A percentile compares a stretch with the other conserved stretches of the same genome.
Conservation (phyloP, 2,888 invertebrate genomes). For the Scaptodrosophila latifasciaeformis region DNA sequence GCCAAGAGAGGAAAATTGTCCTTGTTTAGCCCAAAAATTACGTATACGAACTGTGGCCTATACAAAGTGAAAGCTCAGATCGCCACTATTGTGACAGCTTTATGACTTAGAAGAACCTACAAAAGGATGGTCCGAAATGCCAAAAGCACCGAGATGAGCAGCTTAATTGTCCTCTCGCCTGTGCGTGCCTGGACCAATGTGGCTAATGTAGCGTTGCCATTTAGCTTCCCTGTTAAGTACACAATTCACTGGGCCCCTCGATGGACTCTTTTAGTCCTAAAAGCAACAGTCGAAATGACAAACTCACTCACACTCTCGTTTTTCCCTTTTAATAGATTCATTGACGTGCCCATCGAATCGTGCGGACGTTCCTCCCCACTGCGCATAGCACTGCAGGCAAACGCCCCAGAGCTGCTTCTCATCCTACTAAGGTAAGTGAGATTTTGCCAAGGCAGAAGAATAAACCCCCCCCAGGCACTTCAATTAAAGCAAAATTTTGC, state of each 20-base stretch:
- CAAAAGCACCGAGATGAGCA: neutral
- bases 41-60: constrained; percentile 35
- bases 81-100: constrained; percentile 12
- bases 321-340: constrained; percentile 75
- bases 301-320: constrained; percentile 40
- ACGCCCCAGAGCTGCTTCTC: constrained; percentile 83
- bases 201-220: constrained; percentile 1
- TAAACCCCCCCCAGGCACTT: constrained; percentile 46
- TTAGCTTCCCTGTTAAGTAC: neutral
- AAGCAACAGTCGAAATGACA: constrained; percentile 28
- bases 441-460: too few relatives aligned
- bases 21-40: constrained; percentile 5
- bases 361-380: constrained; percentile 85
- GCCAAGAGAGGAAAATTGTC: constrained; percentile 43
- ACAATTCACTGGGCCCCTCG: too few relatives aligned
- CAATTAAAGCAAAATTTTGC: constrained; percentile 58
- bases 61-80: constrained; percentile 21
- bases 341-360: constrained; percentile 88
- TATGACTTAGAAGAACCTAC: constrained; percentile 9
- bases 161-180: constrained; percentile 3
- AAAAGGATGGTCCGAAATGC: constrained; percentile 8
- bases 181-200: neutral
- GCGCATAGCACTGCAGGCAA: constrained; percentile 84
- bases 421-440: constrained; percentile 78
- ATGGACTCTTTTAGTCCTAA: constrained; percentile 1